phyloP scores from a whole-genome alignment of 2,888 invertebrate species.

The Neocrepidodera transversa region DNA sequence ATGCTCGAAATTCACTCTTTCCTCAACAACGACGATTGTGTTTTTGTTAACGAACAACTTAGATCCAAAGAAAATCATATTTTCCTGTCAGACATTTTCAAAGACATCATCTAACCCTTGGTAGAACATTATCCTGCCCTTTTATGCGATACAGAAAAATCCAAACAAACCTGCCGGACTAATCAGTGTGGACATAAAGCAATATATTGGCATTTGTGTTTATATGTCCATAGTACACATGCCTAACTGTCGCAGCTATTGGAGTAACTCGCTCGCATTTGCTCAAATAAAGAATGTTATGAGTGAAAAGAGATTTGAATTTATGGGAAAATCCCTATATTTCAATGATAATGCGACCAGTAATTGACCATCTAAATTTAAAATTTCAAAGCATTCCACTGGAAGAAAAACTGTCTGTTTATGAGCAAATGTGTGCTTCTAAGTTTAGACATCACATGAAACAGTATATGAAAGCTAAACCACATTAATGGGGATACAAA shows the following conservation, averaged over 20 bases:
- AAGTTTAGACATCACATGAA: conserved; percentile 50
- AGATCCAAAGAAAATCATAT: too few species aligned
- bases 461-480: too few species aligned
- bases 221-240: conserved; percentile 12
- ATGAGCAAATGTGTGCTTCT: conserved; percentile 49
- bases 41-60: too few species aligned
- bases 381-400: conserved; percentile 46
- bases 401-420: conserved; percentile 48
- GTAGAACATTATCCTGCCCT: too few species aligned
- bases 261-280: conserved; percentile 9
- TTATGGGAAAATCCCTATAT: conserved; percentile 5
- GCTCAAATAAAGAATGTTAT: conserved; percentile 8
- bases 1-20: too few species aligned
- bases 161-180: conserved; percentile 7
- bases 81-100: too few species aligned
- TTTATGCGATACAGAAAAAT: conserved; percentile 7
- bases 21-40: too few species aligned
- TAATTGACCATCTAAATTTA: not conserved
- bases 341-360: not conserved
- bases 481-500: conserved; percentile 51
- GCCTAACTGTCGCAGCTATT: conserved; percentile 11
- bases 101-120: too few species aligned
- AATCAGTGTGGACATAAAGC: conserved; percentile 9
- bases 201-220: conserved; percentile 8
- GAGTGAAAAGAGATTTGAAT: conserved; percentile 11